Percentiles rank a stretch among this genome's conserved stretches.
Conservation (phyloP, 1,140 invertebrate genomes). For the Thaumetopoea pityocampa region DNA sequence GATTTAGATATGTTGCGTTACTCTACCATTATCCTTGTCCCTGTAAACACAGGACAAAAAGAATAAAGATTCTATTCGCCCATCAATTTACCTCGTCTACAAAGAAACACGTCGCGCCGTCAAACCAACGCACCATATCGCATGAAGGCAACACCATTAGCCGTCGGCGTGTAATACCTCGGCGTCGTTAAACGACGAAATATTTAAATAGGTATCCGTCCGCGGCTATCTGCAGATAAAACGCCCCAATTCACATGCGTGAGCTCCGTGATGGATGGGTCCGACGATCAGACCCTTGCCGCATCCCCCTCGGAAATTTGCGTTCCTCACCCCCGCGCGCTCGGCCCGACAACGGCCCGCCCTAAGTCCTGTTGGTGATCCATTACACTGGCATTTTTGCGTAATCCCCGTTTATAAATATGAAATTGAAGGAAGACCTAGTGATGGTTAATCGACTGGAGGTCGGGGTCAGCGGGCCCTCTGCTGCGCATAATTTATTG, state of each 20-base stretch:
- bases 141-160: slow-evolving; percentile 25
- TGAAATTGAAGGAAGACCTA: slow-evolving; percentile 73
- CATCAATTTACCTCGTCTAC: too few species aligned
- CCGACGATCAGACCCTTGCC: slow-evolving; percentile 67
- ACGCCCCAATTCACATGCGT: slow-evolving; percentile 73
- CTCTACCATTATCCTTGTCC: too few species aligned
- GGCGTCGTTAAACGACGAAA: slow-evolving; percentile 56
- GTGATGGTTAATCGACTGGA: slow-evolving; percentile 72
- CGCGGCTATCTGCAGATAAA: slow-evolving; percentile 70
- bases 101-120: too few species aligned
- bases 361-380: slow-evolving; percentile 71
- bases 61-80: too few species aligned
- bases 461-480: slow-evolving; percentile 61
- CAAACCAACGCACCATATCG: slow-evolving; percentile 4
- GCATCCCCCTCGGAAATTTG: slow-evolving; percentile 51
- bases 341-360: slow-evolving; percentile 38
- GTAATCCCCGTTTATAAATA: slow-evolving; percentile 75
- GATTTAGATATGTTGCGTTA: too few species aligned
- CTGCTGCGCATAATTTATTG: slow-evolving; percentile 56
- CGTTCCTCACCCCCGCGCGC: slow-evolving; percentile 53
- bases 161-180: slow-evolving; percentile 25
- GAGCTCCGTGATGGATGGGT: slow-evolving; percentile 71
- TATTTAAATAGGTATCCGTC: slow-evolving; percentile 71
- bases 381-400: slow-evolving; percentile 74
- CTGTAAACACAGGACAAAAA: too few species aligned